Evolutionary conservation across 92 coral and sea anemone species (phyloP).

Genomic region (Montipora capitata): DNA sequence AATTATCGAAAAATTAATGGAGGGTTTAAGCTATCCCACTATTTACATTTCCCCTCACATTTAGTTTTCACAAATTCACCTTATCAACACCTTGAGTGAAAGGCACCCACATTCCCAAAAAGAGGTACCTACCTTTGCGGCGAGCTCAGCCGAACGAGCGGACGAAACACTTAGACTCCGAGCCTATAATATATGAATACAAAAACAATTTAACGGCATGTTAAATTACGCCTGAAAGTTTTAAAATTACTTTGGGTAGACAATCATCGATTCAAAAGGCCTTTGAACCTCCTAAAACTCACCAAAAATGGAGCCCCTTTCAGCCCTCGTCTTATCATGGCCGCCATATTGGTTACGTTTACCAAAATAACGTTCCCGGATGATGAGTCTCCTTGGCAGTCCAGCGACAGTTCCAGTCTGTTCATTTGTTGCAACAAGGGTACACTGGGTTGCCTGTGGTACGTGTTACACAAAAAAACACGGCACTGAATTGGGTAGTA

Average conservation of each 20-base stretch:
- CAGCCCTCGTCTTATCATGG: slow-evolving; percentile 88
- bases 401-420: no score
- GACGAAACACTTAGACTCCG: slow-evolving; percentile 84
- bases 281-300: slow-evolving; percentile 24
- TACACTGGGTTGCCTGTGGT: no score
- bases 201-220: background rate
- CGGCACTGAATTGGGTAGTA: no score
- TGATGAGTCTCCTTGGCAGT: background rate
- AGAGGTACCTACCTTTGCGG: slow-evolving; percentile 75
- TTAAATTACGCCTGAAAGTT: background rate
- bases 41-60: background rate
- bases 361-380: slow-evolving; percentile 70
- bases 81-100: no score
- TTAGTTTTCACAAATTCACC: background rate
- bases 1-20: no score
- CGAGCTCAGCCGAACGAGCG: slow-evolving; percentile 70
- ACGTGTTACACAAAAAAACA: no score
- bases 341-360: slow-evolving; percentile 91
- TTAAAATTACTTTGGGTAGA: no score
- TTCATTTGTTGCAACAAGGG: no score
- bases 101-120: background rate
- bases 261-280: no score
- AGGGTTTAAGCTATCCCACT: no score
- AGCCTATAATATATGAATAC: slow-evolving; percentile 42
- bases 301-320: slow-evolving; percentile 88